Base-by-base conservation (phyloP, 2,888 invertebrate species). In the Sicus ferrugineus region DNA sequence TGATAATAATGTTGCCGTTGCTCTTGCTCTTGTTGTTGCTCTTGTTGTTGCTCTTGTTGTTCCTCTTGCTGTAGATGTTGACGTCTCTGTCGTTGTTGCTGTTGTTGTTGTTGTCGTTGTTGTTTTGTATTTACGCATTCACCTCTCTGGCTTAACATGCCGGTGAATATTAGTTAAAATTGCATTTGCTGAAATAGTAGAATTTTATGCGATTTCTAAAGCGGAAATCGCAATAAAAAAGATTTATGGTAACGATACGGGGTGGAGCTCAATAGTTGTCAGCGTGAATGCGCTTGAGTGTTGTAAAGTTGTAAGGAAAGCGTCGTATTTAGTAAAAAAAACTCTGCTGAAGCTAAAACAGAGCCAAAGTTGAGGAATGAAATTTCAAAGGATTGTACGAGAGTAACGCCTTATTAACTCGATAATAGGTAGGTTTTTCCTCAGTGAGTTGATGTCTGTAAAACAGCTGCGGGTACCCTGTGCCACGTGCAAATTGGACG, bases 171-270 rank as follows among this genome's bases (percentile, higher is more conserved):
- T 81, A 80, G 79, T 78, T 80, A 76, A 79, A 80, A 80, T 80
- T 79, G 81, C 80, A 80, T 80, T 80, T 80, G 73, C 67, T 72
- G 73, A 76, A 78, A 76, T 80, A 73, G 80, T 80, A 79, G 79
- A 77, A 75, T 73, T 81, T 80, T 80, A 78, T 80, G 76, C 76
- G 76, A 74, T 61, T 48, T 58, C 30, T 50, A 68, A 74, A 72
- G 72, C 75, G 78, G 79, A 77, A 77, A 75, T 76, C 77, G 71
- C 72, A 75, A 77, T 75, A 76, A 77, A 78, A 75, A 70, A 75
- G 75, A 79, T 79, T 79, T 79, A 79, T 79, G 74, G 70, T 72
- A 73, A 73, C 69, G 73, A 75, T 74, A 77, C 77, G 78, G 77
- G 79, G 74, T 75, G 67, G 77, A 76, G 48, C 42, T 16, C 19